Evolutionary conservation across 2,888 invertebrate genomes (phyloP), one percentile per base, ranked within the genome.

Genomic region (Odontothrips loti): DNA sequence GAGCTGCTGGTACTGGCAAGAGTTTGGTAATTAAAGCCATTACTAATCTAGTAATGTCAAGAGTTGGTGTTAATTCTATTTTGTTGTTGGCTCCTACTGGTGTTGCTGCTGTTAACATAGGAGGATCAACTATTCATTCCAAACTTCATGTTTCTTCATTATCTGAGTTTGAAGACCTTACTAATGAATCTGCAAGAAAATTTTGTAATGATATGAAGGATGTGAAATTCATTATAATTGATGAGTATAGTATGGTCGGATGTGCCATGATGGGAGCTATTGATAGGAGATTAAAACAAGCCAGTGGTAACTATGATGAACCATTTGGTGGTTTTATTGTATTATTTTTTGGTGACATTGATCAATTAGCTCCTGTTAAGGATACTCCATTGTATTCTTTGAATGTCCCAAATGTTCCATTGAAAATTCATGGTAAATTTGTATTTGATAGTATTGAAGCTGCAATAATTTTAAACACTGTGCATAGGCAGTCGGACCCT

Each of bases 381-480:
- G 63, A 63, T 8, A 63, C 63, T n/a, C 9, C 63, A n/a, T 1
- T 63, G 1, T 63, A 63, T n/a, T 10, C 10, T 20, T 1, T 1
- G 1, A 2, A 2, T 2, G 9, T n/a, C 2, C 2, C 1, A 2
- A 63, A 1, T n/a, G n/a, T 1, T 10, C n/a, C 1, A 2, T 1
- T n/a, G 2, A 8, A 17, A n/a, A 2, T 10, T 2, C 10, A n/a
- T n/a, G n/a, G 8, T 9, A n/a, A n/a, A 63, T 0, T 63, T 1
- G 63, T 8, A n/a, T n/a, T 2, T 3, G 8, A n/a, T n/a, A 15
- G 11, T 4, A 20, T 63, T n/a, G 1, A 3, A 2, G 8, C 1
- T 2, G 1, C n/a, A 2, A 10, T 63, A 1, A 2, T 63, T 1
- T n/a, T 63, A 12, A 63, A 17, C 1, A 1, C 17, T 1, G 8